Conservation (phyloP, 2,888 invertebrate species). For the Protophormia terraenovae region DNA sequence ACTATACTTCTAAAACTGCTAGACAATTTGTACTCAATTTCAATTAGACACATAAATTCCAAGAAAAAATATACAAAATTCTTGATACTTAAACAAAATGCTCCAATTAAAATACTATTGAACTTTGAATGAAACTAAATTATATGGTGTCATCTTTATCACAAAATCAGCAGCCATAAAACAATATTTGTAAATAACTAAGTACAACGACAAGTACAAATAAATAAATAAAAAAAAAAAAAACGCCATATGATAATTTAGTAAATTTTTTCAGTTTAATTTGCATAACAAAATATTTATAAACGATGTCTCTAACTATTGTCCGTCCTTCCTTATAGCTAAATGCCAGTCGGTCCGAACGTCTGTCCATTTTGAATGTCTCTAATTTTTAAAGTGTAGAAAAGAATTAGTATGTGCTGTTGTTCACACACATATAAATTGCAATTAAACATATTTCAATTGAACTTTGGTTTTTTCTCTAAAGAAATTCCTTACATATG, state of each 20-base stretch:
- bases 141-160: conserved; percentile 64
- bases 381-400: neutral
- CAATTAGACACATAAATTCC: conserved; percentile 26
- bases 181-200: neutral
- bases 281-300: conserved; percentile 32
- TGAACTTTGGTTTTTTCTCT: conserved; percentile 58
- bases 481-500: conserved; percentile 50
- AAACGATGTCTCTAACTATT: neutral
- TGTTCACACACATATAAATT: conserved; percentile 37
- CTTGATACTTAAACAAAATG: conserved; percentile 29
- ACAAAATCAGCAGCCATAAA: conserved; percentile 24
- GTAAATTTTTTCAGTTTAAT: conserved; percentile 12
- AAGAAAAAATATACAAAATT: neutral
- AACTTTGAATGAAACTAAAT: conserved; percentile 62
- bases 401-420: conserved; percentile 20
- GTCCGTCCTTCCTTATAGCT: neutral
- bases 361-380: conserved; percentile 18
- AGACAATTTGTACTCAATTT: conserved; percentile 34
- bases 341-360: no score
- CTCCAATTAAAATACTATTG: conserved; percentile 68
- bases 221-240: neutral
- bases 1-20: neutral
- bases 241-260: neutral
- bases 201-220: neutral
- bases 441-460: conserved; percentile 67